A percentile compares a stretch with the other conserved stretches of the same genome.
phyloP scores from a whole-genome alignment of 2,797 vertebrate genomes.

The Mastacembelus armatus region DNA sequence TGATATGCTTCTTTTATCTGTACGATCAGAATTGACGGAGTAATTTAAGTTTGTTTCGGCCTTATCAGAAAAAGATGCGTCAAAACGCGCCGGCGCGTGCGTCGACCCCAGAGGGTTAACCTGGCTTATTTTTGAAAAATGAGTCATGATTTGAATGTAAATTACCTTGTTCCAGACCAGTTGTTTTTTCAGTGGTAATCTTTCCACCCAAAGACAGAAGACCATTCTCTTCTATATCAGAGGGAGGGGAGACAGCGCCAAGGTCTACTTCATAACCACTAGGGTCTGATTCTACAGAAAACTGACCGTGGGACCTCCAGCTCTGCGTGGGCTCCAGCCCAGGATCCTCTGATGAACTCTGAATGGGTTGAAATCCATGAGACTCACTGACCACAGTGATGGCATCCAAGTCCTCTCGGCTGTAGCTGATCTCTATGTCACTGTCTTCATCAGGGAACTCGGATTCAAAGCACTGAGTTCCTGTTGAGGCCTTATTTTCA shows the following conservation, averaged over 20 bases:
- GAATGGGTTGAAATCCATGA: slow-evolving; percentile 77
- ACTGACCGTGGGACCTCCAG: slow-evolving; percentile 73
- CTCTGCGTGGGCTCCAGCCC: slow-evolving; percentile 45
- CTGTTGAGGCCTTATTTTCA: slow-evolving; percentile 80
- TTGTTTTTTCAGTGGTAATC: not conserved
- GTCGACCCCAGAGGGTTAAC: too few relatives aligned
- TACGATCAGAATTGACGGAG: too few relatives aligned
- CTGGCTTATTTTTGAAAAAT: not conserved
- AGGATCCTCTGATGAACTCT: slow-evolving; percentile 76
- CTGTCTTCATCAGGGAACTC: slow-evolving; percentile 80
- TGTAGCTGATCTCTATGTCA: slow-evolving; percentile 81
- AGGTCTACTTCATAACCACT: slow-evolving; percentile 79
- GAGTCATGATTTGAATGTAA: not conserved
- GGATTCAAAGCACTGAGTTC: slow-evolving; percentile 81
- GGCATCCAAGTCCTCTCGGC: slow-evolving; percentile 72
- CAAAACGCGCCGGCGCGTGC: too few relatives aligned
- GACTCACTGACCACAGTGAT: slow-evolving; percentile 14
- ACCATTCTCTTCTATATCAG: slow-evolving; percentile 71
- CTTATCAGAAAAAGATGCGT: too few relatives aligned
- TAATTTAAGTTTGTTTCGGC: too few relatives aligned
- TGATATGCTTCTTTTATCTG: too few relatives aligned
- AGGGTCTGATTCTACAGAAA: slow-evolving; percentile 77
- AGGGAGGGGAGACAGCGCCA: slow-evolving; percentile 61
- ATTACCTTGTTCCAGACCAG: slow-evolving; percentile 47
- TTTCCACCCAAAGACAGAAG: slow-evolving; percentile 52